Conservation (phyloP, 1,140 invertebrate genomes). For the Zaprionus taronus region DNA sequence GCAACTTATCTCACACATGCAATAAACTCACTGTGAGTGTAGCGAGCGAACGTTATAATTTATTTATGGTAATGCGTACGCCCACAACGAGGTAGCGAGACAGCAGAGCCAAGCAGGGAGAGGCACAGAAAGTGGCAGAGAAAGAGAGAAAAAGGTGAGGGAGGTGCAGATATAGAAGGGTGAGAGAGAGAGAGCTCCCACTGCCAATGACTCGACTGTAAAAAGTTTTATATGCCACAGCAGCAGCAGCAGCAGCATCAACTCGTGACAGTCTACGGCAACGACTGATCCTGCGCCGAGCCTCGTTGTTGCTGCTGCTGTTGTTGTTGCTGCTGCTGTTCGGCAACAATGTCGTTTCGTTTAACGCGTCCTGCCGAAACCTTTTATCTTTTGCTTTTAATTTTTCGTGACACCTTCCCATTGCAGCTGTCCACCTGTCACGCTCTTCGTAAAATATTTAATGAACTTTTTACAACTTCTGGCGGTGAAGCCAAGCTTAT, state of each 20-base stretch:
- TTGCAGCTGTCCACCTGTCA: constrained; percentile 46
- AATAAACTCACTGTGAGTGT: constrained; percentile 76
- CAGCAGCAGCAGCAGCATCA: constrained; percentile 20
- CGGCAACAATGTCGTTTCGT: constrained; percentile 70
- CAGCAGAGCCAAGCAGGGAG: not conserved
- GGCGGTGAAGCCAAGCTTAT: constrained; percentile 19
- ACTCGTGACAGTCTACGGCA: constrained; percentile 3
- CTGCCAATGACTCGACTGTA: constrained; percentile 16
- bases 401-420: constrained; percentile 69
- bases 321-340: not conserved
- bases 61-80: constrained; percentile 80
- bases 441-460: constrained; percentile 63
- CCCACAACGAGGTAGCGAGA: constrained; percentile 33
- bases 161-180: not conserved
- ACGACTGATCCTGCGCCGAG: constrained; percentile 17
- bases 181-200: constrained; percentile 64
- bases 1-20: constrained; percentile 74
- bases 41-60: constrained; percentile 80
- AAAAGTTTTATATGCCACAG: constrained; percentile 10
- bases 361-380: constrained; percentile 70
- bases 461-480: constrained; percentile 64
- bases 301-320: not conserved
- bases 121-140: not conserved
- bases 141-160: not conserved
- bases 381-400: constrained; percentile 77